A percentile compares a stretch with the other conserved stretches of the same genome.
These are phyloP conservation scores for Pyrochroa serraticornis DNA, from an alignment of 2,888 invertebrate genomes.

Conservation along the genomic window DNA sequence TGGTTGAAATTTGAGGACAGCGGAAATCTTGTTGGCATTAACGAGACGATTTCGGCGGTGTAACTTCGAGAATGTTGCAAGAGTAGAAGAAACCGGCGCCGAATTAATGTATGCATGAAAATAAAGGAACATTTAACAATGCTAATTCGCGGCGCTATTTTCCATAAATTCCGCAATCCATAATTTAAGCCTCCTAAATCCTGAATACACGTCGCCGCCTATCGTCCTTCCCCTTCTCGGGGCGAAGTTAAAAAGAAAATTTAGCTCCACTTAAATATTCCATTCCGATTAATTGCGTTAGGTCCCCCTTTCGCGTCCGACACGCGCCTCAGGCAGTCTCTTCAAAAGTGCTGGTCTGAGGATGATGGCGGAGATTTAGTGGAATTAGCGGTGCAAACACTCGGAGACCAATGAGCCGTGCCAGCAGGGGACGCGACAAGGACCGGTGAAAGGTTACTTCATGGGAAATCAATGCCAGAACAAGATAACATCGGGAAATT, in stretches of 20 bases:
- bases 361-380: conserved; percentile 30
- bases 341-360: conserved; percentile 23
- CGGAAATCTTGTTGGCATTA: too few species aligned
- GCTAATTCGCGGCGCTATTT: conserved; percentile 28
- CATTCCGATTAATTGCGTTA: conserved; percentile 32
- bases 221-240: conserved; percentile 2
- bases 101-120: conserved; percentile 26
- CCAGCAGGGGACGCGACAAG: conserved; percentile 20
- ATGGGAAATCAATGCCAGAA: conserved; percentile 18
- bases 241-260: conserved; percentile 28
- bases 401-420: conserved; percentile 28
- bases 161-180: conserved; percentile 29
- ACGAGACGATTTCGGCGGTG: too few species aligned
- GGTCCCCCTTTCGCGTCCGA: conserved; percentile 24
- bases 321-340: conserved; percentile 21
- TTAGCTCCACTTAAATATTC: conserved; percentile 31
- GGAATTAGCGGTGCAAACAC: conserved; percentile 31
- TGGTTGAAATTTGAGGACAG: too few species aligned
- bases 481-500: conserved; percentile 6
- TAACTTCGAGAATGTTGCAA: conserved; percentile 2
- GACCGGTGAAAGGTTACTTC: conserved; percentile 23
- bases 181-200: conserved; percentile 19
- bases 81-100: not conserved
- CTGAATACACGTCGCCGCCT: conserved; percentile 4
- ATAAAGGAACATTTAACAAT: conserved; percentile 26